Evolutionary conservation across 2,888 invertebrate species (phyloP).

Genomic region (Caenorhabditis zanzibari): DNA sequence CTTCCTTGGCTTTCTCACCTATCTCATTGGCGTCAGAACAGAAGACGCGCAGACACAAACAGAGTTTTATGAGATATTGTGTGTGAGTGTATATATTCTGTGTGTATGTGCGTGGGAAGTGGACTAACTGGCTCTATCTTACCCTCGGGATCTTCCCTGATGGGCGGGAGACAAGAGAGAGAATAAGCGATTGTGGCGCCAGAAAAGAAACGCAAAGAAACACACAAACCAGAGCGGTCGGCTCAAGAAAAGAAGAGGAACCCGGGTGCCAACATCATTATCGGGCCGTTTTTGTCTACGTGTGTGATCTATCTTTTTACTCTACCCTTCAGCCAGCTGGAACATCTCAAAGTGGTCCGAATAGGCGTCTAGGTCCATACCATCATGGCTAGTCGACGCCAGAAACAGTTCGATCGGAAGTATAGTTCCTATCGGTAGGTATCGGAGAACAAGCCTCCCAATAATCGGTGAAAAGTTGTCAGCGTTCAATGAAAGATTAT

Average conservation of each 20-base stretch:
- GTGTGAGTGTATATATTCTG: constrained; percentile 54
- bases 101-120: constrained; percentile 63
- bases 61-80: constrained; percentile 63
- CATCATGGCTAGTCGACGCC: constrained; percentile 77
- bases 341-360: constrained; percentile 29
- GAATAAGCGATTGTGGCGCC: constrained; percentile 41
- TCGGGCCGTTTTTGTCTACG: constrained; percentile 55
- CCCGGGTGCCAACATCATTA: constrained; percentile 62
- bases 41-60: constrained; percentile 44
- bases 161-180: constrained; percentile 51
- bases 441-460: no score
- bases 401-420: constrained; percentile 80
- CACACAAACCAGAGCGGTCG: constrained; percentile 55
- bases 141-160: constrained; percentile 61
- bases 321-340: constrained; percentile 37
- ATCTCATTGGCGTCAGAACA: constrained; percentile 50
- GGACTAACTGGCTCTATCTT: constrained; percentile 55
- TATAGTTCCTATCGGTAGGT: constrained; percentile 77
- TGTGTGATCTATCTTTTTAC: constrained; percentile 38
- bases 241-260: constrained; percentile 55
- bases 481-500: no score
- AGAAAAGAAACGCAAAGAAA: constrained; percentile 41
- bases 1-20: constrained; percentile 55
- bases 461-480: no score
- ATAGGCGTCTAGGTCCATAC: constrained; percentile 28